phyloP scores from a whole-genome alignment of 2,797 vertebrate species.

The Arrhamphus sclerolepis region DNA sequence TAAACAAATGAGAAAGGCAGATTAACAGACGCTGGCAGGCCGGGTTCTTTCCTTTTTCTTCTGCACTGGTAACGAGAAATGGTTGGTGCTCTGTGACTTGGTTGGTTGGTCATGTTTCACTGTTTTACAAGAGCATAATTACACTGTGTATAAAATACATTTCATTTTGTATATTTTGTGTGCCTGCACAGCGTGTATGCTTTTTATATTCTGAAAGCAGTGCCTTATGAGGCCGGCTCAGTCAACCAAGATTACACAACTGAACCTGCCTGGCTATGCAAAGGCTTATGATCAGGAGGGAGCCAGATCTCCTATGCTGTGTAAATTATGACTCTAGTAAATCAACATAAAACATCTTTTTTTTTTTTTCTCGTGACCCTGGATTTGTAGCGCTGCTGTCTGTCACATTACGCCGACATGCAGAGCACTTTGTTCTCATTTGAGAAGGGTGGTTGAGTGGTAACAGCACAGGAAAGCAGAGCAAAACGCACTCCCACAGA shows the following conservation, averaged over 20 bases:
- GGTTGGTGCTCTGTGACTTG: slow-evolving; percentile 20
- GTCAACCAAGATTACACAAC: slow-evolving; percentile 10
- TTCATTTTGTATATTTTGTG: not conserved
- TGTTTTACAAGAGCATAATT: slow-evolving; percentile 4
- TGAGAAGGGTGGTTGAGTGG: slow-evolving; percentile 43
- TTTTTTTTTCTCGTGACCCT: slow-evolving; percentile 39
- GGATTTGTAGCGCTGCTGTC: slow-evolving; percentile 41
- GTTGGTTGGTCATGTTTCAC: slow-evolving; percentile 3
- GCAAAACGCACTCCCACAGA: slow-evolving; percentile 59
- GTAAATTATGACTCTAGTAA: slow-evolving; percentile 41
- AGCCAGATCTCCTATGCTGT: slow-evolving; percentile 22
- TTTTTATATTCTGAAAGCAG: not conserved
- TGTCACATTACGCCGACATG: slow-evolving; percentile 52
- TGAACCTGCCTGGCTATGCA: slow-evolving; percentile 36
- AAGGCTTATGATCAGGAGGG: slow-evolving; percentile 15
- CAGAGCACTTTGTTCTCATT: slow-evolving; percentile 54
- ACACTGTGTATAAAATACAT: slow-evolving; percentile 2
- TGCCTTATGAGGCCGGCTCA: slow-evolving; percentile 4
- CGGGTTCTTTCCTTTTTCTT: not conserved
- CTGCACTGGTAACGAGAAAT: slow-evolving; percentile 2
- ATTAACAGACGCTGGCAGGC: slow-evolving; percentile 30
- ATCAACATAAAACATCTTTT: slow-evolving; percentile 48
- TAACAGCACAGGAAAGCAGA: slow-evolving; percentile 47
- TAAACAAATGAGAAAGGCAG: slow-evolving; percentile 57
- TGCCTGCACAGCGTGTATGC: not conserved